Evolutionary conservation across 1,140 invertebrate species (phyloP), one percentile per base, ranked within the genome.

Genomic region (Drosophila azteca): DNA sequence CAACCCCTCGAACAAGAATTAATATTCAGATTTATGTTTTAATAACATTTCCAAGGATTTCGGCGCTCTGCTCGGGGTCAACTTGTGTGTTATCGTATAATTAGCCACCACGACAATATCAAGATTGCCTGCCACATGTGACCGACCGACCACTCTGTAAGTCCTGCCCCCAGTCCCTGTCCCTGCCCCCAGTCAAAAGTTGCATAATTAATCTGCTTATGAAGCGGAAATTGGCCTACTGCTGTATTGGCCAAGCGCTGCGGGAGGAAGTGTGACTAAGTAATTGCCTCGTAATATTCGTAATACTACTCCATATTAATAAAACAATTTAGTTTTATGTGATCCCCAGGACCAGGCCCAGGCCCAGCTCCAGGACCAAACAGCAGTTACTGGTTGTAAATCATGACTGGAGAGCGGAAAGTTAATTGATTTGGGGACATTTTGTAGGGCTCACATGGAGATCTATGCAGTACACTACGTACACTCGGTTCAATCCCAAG

Each of bases 21-120:
- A 84, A 84, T 84, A 84, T 84, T 85, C 81, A 80, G 81, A 84
- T 84, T 84, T 85, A 84, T 84, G 81, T 85, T 85, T 85, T 85
- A 84, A 84, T 84, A 84, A 77, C 77, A 84, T 85, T 77, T 53
- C 52, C 61, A 50, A 58, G 39, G 39, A 43, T 51, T 65, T 41
- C 17, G 22, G 31, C 45, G 35, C 22, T 45, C 45, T 65, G 67
- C 22, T 45, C 45, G 78, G 76, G 80, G 80, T 80, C 81, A 84
- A 84, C 83, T 83, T 84, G 72, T 74, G 81, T 75, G 11, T 85
- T 84, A 84, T 84, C 80, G 80, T 68, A 79, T 84, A 84, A 84
- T 84, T 84, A 84, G 72, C 78, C 69, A 74, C 50, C 63, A 67
- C 51, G 50, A 54, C 71, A 48, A 68, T 50, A 75, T 71, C 72